Percentiles rank a stretch among this genome's conserved stretches.
Conservation (phyloP, 2,888 invertebrate species). For the Pyrrhia umbra region DNA sequence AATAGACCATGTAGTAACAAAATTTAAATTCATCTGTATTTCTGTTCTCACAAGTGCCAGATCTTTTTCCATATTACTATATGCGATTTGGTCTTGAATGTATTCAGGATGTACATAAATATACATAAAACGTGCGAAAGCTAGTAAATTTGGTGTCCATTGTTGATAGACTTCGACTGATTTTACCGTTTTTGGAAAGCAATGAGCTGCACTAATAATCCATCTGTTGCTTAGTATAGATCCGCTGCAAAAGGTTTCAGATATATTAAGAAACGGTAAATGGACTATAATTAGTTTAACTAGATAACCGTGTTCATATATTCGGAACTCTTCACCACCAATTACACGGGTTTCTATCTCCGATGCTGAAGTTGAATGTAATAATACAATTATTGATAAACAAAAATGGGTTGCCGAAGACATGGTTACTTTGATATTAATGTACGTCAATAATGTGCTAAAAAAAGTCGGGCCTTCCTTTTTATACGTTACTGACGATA, state of each 20-base stretch:
- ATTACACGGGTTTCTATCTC: background rate
- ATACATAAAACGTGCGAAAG: background rate
- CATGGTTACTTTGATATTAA: background rate
- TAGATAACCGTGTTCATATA: conserved; percentile 5
- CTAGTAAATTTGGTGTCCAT: background rate
- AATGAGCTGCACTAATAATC: conserved; percentile 20
- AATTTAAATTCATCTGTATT: background rate
- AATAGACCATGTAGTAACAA: conserved; percentile 4
- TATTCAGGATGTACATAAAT: conserved; percentile 3
- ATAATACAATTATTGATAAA: conserved; percentile 7
- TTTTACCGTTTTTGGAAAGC: background rate
- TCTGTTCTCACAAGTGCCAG: conserved; percentile 17
- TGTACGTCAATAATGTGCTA: background rate
- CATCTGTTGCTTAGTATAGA: conserved; percentile 12
- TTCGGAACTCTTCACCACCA: background rate
- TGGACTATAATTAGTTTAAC: background rate
- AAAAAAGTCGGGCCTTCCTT: background rate
- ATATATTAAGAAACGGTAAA: background rate
- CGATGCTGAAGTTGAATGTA: background rate
- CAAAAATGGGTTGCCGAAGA: background rate
- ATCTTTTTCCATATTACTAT: background rate
- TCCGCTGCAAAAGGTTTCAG: background rate
- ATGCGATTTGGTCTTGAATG: background rate
- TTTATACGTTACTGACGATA: background rate
- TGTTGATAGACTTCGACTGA: background rate